Base-by-base conservation (phyloP, 1,140 invertebrate genomes). In the Dendrolimus punctatus region DNA sequence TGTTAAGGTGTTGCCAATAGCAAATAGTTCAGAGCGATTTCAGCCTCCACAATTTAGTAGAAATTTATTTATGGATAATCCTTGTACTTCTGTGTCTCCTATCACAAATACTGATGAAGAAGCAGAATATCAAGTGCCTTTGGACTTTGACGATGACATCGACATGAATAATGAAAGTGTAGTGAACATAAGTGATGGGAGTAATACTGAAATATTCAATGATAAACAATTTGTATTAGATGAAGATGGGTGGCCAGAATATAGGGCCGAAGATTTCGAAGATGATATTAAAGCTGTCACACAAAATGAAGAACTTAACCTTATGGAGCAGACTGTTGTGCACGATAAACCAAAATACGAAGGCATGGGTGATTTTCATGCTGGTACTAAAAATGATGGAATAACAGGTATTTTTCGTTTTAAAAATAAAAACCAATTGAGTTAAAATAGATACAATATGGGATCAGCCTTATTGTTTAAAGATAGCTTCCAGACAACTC, bases 341-440 rank as follows among this genome's bases (percentile, higher is more conserved):
- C 47, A 49, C 0, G 55, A 47, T 8, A 55, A n/a, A 6, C 44
- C 68, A 5, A 71, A 67, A 50, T 80, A 85, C 4, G 79, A 86
- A 55, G 81, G 78, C 41, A 87, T 87, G 60, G 92, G 91, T 0
- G 88, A 90, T 56, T 94, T 94, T 66, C 88, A 90, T 65, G 90
- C 90, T 0, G 89, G 93, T 66, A 91, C 93, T 38, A 89, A 90
- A 65, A 95, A 95, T 76, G 93, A 95, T 85, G 94, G 94, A 5
- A 85, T 90, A 1, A 93, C 92, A 53, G 91, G 91, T 70, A 68
- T 56, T 42, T 61, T 44, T 49, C 42, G 0, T 1, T 7, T 6
- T 38, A 6, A 38, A n/a, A 38, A 37, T 6, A 36, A 37, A 5
- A 0, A 4, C 23, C 6, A 46, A 2, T 23, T 46, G 6, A n/a